Percentiles rank a stretch among this genome's conserved stretches.
These are phyloP conservation scores for Pteronura brasiliensis DNA, from an alignment of 2,113 vertebrate genomes.

Conservation along the genomic window DNA sequence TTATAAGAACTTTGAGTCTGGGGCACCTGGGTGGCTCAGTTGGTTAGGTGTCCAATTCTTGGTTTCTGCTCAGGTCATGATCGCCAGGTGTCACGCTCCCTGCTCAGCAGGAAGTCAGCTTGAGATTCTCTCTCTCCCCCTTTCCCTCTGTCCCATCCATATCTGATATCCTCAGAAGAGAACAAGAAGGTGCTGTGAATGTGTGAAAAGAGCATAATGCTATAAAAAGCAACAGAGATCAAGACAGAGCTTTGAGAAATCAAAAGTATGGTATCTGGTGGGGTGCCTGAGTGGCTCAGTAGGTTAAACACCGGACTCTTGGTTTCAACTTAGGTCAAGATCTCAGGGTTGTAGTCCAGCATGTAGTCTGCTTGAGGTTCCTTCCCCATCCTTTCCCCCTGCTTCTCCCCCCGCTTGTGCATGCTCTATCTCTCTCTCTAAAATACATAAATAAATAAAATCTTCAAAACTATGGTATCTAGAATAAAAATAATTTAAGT, in stretches of 20 bases:
- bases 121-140: not conserved
- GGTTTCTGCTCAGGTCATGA: not conserved
- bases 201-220: not conserved
- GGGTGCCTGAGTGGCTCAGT: not conserved
- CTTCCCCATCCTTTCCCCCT: too few species aligned
- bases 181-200: not conserved
- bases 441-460: too few species aligned
- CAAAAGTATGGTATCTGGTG: not conserved
- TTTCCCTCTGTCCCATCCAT: not conserved
- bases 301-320: not conserved
- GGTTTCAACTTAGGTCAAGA: too few species aligned
- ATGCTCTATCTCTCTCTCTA: too few species aligned
- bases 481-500: not conserved
- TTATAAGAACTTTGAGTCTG: not conserved
- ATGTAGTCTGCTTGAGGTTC: too few species aligned
- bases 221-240: not conserved
- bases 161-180: not conserved
- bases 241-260: not conserved
- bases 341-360: too few species aligned
- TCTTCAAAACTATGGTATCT: too few species aligned
- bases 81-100: not conserved
- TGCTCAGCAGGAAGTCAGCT: not conserved
- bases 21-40: not conserved
- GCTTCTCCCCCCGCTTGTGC: too few species aligned
- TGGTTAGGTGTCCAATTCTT: not conserved